Conservation (phyloP, 2,797 vertebrate species). For the Ceryle rudis region DNA sequence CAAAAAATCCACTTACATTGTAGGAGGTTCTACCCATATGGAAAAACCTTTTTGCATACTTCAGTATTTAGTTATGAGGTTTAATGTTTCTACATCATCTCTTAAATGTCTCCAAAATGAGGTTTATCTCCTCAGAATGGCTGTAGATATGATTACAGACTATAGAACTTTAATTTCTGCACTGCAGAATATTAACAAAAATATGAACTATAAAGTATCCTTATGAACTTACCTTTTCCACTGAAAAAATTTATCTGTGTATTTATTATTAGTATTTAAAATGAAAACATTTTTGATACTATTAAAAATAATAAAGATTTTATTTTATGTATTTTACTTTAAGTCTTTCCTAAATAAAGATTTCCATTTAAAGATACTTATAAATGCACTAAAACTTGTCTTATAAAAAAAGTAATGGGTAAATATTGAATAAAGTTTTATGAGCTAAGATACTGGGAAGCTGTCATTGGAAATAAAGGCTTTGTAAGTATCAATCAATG, state of each 20-base stretch:
- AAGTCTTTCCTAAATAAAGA: background rate
- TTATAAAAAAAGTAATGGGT: background rate
- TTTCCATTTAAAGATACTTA: background rate
- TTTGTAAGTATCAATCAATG: background rate
- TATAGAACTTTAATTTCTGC: background rate
- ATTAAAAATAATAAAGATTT: too few relatives aligned
- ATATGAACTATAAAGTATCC: background rate
- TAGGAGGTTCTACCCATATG: background rate
- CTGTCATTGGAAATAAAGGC: background rate
- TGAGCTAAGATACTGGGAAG: background rate
- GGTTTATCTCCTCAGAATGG: background rate
- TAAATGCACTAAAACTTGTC: background rate
- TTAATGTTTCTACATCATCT: background rate
- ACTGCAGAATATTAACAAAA: background rate
- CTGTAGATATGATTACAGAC: background rate
- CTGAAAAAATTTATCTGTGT: background rate
- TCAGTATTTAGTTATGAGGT: background rate
- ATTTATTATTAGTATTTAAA: background rate
- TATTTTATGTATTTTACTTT: too few relatives aligned
- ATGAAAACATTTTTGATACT: background rate
- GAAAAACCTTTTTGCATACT: background rate
- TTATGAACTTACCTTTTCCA: background rate
- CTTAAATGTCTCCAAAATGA: background rate
- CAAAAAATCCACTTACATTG: accelerated
- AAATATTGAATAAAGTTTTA: background rate